Conservation (phyloP, 2,797 vertebrate genomes). For the Carapus acus region DNA sequence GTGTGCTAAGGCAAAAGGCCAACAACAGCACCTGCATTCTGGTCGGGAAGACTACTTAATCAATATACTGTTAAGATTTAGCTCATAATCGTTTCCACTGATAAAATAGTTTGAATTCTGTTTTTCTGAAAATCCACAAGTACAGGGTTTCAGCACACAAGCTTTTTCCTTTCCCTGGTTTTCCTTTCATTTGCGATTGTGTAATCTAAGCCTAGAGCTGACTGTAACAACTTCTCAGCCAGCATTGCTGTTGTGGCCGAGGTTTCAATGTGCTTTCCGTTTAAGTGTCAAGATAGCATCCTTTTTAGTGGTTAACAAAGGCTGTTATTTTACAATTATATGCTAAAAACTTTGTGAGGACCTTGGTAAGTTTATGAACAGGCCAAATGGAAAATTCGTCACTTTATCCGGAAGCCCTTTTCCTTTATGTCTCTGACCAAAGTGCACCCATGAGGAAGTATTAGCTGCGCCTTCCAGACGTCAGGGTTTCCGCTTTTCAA, state of each 20-base stretch:
- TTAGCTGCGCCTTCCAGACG: constrained; percentile 72
- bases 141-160: constrained; percentile 76
- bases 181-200: constrained; percentile 97
- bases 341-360: constrained; percentile 78
- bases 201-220: constrained; percentile 93
- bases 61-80: constrained; percentile 73
- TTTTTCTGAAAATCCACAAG: constrained; percentile 72
- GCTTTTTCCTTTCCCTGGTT: constrained; percentile 79
- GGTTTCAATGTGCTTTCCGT: constrained; percentile 94
- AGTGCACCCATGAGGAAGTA: too few relatives aligned
- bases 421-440: constrained; percentile 61
- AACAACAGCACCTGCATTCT: constrained; percentile 54
- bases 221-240: constrained; percentile 86
- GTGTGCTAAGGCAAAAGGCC: constrained; percentile 42
- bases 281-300: constrained; percentile 89
- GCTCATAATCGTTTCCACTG: constrained; percentile 75
- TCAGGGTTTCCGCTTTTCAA: constrained; percentile 72
- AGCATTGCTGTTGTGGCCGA: constrained; percentile 79
- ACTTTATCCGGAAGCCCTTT: constrained; percentile 67
- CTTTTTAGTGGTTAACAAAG: constrained; percentile 86
- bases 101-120: constrained; percentile 70
- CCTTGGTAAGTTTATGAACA: constrained; percentile 77
- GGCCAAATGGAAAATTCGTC: constrained; percentile 71
- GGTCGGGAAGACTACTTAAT: constrained; percentile 69
- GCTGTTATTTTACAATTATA: constrained; percentile 89